Percentiles rank a stretch among this genome's conserved stretches.
phyloP scores from a whole-genome alignment of 2,113 vertebrate species.

The Blennius ocellaris region DNA sequence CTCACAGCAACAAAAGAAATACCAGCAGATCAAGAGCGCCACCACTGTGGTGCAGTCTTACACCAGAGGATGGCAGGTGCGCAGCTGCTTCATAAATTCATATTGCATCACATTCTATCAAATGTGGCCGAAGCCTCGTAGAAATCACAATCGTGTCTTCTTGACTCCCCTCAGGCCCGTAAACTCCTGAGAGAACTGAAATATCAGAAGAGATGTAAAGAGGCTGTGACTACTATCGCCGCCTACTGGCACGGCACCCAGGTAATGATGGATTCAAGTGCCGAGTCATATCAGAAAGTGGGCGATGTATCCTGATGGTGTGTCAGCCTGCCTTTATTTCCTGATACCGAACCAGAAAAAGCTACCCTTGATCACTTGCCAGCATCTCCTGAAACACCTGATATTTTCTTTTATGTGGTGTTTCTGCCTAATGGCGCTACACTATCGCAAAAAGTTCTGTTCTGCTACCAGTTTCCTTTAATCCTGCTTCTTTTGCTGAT shows the following conservation, averaged over 20 bases:
- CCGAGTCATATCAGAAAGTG: constrained; percentile 9
- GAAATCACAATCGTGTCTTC: not conserved
- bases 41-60: constrained; percentile 92
- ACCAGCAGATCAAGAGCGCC: constrained; percentile 89
- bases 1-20: constrained; percentile 93
- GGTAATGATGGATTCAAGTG: constrained; percentile 78
- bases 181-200: constrained; percentile 93
- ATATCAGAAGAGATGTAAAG: constrained; percentile 92
- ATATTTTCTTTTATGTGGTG: constrained; percentile 11
- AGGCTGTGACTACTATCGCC: constrained; percentile 92
- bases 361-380: constrained; percentile 18
- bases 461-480: constrained; percentile 40
- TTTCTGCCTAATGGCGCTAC: constrained; percentile 29
- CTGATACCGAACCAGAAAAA: not conserved
- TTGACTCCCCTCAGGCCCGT: constrained; percentile 84
- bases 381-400: constrained; percentile 11
- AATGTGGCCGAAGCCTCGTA: not conserved
- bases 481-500: constrained; percentile 59
- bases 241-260: constrained; percentile 96
- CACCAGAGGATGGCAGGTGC: constrained; percentile 97
- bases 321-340: constrained; percentile 1
- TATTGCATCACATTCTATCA: not conserved
- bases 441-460: constrained; percentile 18
- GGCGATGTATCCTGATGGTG: not conserved
- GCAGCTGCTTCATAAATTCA: constrained; percentile 30